Evolutionary conservation across 2,113 vertebrate genomes (phyloP).

Genomic region (Chroicocephalus ridibundus): DNA sequence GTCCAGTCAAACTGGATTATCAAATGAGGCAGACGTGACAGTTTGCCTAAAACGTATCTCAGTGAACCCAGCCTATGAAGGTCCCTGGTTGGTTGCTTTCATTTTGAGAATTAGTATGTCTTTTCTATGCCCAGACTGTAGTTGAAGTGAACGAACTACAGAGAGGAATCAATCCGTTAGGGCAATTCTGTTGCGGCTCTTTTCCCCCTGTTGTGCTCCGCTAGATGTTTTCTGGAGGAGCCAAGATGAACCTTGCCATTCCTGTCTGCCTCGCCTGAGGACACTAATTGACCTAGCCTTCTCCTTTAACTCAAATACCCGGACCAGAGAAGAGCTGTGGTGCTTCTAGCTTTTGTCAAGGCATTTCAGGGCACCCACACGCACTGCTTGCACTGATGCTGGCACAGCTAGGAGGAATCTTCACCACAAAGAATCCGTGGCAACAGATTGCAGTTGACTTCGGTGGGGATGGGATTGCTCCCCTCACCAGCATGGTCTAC

Average conservation of each 20-base stretch:
- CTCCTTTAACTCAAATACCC: not conserved
- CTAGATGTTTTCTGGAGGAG: not conserved
- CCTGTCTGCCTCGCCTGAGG: not conserved
- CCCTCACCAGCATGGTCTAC: not conserved
- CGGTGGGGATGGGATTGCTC: not conserved
- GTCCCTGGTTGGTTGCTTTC: not conserved
- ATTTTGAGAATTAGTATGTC: not conserved
- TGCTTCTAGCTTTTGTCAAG: not conserved
- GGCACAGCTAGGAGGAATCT: not conserved
- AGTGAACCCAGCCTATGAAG: not conserved
- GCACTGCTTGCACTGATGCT: not conserved
- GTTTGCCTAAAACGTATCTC: not conserved
- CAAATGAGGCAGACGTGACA: not conserved
- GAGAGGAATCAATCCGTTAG: not conserved
- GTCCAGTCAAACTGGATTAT: not conserved
- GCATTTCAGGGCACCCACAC: not conserved
- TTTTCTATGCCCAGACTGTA: not conserved
- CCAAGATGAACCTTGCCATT: not conserved
- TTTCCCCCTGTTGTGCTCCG: not conserved
- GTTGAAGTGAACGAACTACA: not conserved
- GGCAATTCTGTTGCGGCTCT: not conserved
- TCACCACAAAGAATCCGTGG: not conserved
- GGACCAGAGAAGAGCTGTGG: not conserved
- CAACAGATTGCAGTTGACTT: not conserved
- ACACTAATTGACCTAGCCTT: too few species aligned